Conservation (phyloP, 2,888 invertebrate genomes). For the Rutpela maculata region DNA sequence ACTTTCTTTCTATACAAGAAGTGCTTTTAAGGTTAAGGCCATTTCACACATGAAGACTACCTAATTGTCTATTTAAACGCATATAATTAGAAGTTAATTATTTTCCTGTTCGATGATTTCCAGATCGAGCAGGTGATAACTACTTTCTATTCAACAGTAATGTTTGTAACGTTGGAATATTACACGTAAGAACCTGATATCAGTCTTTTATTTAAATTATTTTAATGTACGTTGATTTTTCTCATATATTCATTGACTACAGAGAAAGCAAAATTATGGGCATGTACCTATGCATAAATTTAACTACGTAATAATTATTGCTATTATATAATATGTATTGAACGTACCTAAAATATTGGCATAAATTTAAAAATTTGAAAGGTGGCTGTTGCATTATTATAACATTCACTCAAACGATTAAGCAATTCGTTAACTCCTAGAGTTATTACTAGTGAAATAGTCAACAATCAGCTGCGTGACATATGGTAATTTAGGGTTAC, state of each 20-base stretch:
- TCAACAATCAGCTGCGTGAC: too few species aligned
- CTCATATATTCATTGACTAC: not conserved
- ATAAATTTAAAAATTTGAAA: not conserved
- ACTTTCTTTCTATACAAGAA: too few species aligned
- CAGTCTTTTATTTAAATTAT: not conserved
- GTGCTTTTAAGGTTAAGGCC: constrained; percentile 7
- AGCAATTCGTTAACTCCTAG: not conserved
- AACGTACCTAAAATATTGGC: not conserved
- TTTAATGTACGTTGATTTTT: not conserved
- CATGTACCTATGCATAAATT: not conserved
- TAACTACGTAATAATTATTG: not conserved
- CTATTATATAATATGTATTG: not conserved
- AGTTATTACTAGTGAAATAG: not conserved
- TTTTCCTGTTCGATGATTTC: constrained; percentile 4
- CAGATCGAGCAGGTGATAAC: constrained; percentile 8
- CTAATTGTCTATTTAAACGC: constrained; percentile 19
- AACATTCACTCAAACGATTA: not conserved
- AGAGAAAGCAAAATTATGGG: not conserved
- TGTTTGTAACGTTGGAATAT: not conserved
- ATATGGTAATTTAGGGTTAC: too few species aligned
- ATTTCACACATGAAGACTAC: constrained; percentile 6
- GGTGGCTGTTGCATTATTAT: not conserved
- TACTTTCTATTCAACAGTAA: constrained; percentile 11
- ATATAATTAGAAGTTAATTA: constrained; percentile 10
- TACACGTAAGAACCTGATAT: not conserved